Conservation (phyloP, 2,888 invertebrate species). For the Mythimna vitellina region DNA sequence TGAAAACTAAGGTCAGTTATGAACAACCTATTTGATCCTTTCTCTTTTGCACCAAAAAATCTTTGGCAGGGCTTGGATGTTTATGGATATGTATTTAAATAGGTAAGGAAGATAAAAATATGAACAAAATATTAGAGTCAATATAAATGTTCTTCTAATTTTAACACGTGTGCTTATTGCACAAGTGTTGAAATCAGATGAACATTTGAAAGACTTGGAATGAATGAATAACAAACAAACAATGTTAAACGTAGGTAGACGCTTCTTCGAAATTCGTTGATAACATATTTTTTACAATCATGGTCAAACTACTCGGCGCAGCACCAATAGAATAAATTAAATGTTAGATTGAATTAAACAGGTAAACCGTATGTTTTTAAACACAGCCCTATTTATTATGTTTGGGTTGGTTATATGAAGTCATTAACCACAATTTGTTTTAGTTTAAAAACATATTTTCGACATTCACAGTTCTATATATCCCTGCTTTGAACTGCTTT, state of each 20-base stretch:
- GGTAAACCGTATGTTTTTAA: constrained; percentile 4
- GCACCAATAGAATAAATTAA: constrained; percentile 22
- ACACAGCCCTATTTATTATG: neutral
- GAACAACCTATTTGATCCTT: neutral
- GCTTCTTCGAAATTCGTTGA: constrained; percentile 42
- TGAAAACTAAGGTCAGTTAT: neutral
- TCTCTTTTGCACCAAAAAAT: neutral
- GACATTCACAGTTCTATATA: too few species aligned
- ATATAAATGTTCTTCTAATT: constrained; percentile 6
- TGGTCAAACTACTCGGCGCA: constrained; percentile 31
- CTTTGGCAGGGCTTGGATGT: neutral
- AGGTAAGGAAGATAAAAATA: neutral
- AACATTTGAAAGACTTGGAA: constrained; percentile 20
- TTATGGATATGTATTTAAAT: neutral
- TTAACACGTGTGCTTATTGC: constrained; percentile 35
- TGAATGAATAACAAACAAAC: constrained; percentile 30
- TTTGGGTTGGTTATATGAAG: neutral
- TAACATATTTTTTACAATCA: constrained; percentile 45
- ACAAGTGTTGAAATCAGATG: too few species aligned
- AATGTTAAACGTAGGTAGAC: constrained; percentile 33
- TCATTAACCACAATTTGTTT: too few species aligned
- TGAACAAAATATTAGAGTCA: neutral
- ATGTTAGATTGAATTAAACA: constrained; percentile 3
- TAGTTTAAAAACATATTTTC: too few species aligned
- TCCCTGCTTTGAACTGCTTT: too few species aligned